Base-by-base conservation (phyloP, 2,888 invertebrate genomes). In the Drosophila bunnanda region DNA sequence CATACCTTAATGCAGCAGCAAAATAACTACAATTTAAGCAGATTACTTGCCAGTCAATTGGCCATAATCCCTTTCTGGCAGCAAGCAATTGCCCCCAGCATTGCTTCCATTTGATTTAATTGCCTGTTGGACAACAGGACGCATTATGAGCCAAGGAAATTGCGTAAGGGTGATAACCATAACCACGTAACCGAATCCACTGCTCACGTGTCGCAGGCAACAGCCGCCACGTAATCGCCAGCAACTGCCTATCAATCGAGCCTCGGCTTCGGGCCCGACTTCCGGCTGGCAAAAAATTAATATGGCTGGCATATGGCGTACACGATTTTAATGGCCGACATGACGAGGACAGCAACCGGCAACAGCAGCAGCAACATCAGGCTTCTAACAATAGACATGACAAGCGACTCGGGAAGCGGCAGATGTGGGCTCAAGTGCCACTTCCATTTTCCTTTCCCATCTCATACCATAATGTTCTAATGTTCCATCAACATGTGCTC, bases 101-200 rank as follows among this genome's bases (percentile, higher is more conserved):
- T 34, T 17, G 38, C n/a, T 43, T 25, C 41, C 50, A 57, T 54
- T 48, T 43, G 57, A 58, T 57, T 55, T 72, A 75, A 72, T 72
- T 75, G 68, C 57, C 44, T 67, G 75, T 54, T 32, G 55, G 58
- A 53, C 53, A 72, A 46, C 65, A 77, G 76, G 64, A 79, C 53
- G 66, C 84, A 82, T 74, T 67, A 81, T 75, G 77, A 78, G 78
- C 75, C 13, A 67, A 75, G 75, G 61, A 81, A 89, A 89, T 83
- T 84, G 89, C 88, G 75, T 89, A 84, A 89, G 82, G 68, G 71
- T 76, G 62, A 81, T 89, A 87, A 77, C 83, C 89, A 73, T 88
- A 89, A 87, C 76, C 76, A 78, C 64, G 54, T 62, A 61, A 54
- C 36, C 68, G 76, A 75, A 80, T 75, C 78, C 80, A 67, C 54